Evolutionary conservation across 1,140 invertebrate genomes (phyloP), one percentile per base, ranked within the genome.

Genomic region (Meteorus sp.): DNA sequence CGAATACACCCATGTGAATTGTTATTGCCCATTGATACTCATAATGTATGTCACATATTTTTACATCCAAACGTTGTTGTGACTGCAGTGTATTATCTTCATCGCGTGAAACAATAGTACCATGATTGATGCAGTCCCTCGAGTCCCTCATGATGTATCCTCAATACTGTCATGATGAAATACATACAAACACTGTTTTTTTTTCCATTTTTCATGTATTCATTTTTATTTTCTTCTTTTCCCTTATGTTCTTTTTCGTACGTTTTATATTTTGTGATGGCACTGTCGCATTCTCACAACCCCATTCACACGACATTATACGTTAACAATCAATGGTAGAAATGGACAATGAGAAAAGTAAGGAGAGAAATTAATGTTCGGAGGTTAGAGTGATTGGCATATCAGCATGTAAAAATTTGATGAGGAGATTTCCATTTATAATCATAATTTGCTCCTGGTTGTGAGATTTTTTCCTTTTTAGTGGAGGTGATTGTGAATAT

Each of bases 251-350:
- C 27, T 19, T 17, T 44, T 44, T 15, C 20, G 17, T 44, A 1
- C 20, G 17, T 44, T 7, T 20, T 44, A 19, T n/a, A n/a, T 15
- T 44, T 20, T 44, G 19, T 44, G 9, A 44, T 19, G 1, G 1
- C 41, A 3, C 17, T 29, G 27, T 19, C 17, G 17, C 15, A 17
- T 58, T 51, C 47, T 51, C 56, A 58, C 55, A 57, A 50, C 55
- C 55, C 33, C 33, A 44, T 58, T 58, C 56, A 47, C 56, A 58
- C 56, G 56, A 31, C 29, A 11, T 35, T 11, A 1, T 29, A 29
- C 27, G 4, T 5, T 29, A 41, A 25, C 52, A 17, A 23, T 29
- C 45, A 22, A 39, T 47, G 44, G 35, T 57, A 31, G 29, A 57
- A 48, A 57, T 57, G 29, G 20, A 11, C 25, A 25, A 48, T 48